phyloP scores from a whole-genome alignment of 1,140 invertebrate species.

The Bombus sylvicola region DNA sequence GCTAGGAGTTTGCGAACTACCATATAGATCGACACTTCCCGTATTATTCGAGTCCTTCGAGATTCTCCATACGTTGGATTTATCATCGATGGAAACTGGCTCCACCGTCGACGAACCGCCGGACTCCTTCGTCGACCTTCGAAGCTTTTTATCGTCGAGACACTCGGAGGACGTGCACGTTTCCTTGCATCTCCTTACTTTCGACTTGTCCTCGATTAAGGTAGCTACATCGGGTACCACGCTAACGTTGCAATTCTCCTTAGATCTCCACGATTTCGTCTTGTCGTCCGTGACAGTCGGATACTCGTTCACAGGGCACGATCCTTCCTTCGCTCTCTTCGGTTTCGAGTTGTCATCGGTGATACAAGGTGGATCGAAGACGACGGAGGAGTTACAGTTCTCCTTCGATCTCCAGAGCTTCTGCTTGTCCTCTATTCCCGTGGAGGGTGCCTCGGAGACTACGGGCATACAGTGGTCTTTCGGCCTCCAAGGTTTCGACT shows the following conservation, averaged over 20 bases:
- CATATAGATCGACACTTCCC: not conserved
- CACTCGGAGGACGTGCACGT: slow-evolving; percentile 4
- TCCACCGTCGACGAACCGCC: not conserved
- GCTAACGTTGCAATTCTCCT: not conserved
- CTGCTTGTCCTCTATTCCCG: slow-evolving; percentile 38
- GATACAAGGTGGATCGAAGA: not conserved
- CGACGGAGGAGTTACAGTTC: not conserved
- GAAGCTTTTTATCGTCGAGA: not conserved
- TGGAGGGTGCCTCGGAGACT: slow-evolving; percentile 62
- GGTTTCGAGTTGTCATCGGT: slow-evolving; percentile 15
- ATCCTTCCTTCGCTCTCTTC: slow-evolving; percentile 11
- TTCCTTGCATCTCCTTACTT: not conserved
- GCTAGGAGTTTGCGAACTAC: slow-evolving; percentile 32
- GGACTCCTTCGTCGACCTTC: slow-evolving; percentile 18
- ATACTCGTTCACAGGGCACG: not conserved
- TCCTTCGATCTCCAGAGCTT: slow-evolving; percentile 27
- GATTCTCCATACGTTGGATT: not conserved
- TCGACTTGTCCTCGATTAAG: slow-evolving; percentile 11
- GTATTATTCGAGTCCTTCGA: not conserved
- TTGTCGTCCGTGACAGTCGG: not conserved
- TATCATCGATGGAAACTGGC: not conserved
- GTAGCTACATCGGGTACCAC: not conserved
- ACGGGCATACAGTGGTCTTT: slow-evolving; percentile 57
- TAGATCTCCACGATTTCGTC: not conserved
- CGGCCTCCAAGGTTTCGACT: slow-evolving; percentile 65